These are phyloP conservation scores for Tichodroma muraria DNA, from an alignment of 2,113 vertebrate genomes.

Conservation along the genomic window DNA sequence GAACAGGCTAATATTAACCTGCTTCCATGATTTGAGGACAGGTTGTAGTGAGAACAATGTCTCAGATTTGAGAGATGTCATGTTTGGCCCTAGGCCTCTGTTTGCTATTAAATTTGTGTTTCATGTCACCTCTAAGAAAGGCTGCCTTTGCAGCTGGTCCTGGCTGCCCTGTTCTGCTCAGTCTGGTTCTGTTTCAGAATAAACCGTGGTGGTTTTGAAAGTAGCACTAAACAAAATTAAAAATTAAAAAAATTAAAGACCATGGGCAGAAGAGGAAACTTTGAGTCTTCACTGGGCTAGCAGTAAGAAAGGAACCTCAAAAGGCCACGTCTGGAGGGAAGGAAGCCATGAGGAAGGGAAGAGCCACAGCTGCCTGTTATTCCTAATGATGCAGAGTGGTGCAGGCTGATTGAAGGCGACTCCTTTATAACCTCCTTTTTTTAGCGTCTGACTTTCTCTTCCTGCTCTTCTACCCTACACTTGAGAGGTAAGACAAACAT, in stretches of 20 bases:
- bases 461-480: background rate
- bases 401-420: background rate
- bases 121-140: background rate
- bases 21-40: background rate
- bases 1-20: background rate
- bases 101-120: background rate
- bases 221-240: background rate
- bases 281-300: background rate
- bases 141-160: background rate
- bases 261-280: background rate
- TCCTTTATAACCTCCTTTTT: background rate
- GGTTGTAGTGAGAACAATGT: background rate
- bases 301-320: background rate
- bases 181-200: background rate
- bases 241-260: background rate
- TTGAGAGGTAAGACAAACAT: background rate
- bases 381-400: background rate
- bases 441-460: background rate
- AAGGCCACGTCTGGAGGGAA: background rate
- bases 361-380: background rate
- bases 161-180: background rate
- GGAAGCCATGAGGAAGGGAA: background rate
- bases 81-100: background rate
- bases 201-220: background rate
- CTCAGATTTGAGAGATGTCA: constrained; percentile 6